Base-by-base conservation (phyloP, 2,797 vertebrate species). In the Phrynocephalus forsythii region DNA sequence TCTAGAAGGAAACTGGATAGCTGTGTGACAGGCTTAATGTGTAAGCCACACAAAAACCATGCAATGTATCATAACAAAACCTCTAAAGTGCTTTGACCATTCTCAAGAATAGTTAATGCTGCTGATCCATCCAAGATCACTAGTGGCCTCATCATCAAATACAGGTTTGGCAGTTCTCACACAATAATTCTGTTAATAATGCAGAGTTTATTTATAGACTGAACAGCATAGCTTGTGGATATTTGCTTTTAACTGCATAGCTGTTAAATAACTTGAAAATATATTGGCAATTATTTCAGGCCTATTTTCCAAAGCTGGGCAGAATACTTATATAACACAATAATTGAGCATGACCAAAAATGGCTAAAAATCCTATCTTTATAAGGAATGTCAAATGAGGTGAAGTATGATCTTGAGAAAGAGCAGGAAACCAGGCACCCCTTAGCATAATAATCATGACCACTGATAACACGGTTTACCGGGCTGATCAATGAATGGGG, bases 61-160 rank as follows among this genome's bases (percentile, higher is more conserved):
- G 52, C 33, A 66, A 9, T 86, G 26, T 81, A 81, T 86, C 85
- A 86, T 73, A 81, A 63, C 28, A n/a, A 86, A 48, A 18, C 66
- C 69, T 81, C 85, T 66, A 81, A 81, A 81, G 52, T 52, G 30
- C 85, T 73, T 18, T 63, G 72, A 63, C 15, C 10, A 24, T 73
- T 15, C 85, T 73, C 56, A 66, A 30, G 20, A 73, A 81, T 66
- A 15, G 33, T 81, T 81, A 48, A 66, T 81, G 30, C 52, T 86
- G 15, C 69, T 80, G 48, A 66, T 86, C 79, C 69, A 66, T 81
- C 79, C 85, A 81, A 86, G 68, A 81, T 82, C 56, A 86, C 69
- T 50, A 66, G 26, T 22, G 10, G 68, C 13, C 33, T 75, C 79
- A 82, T 75, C 79, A 75, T 73, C 33, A 81, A 75, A 81, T 15